phyloP scores from a whole-genome alignment of 2,113 vertebrate genomes.

The Dicerorhinus sumatrensis region DNA sequence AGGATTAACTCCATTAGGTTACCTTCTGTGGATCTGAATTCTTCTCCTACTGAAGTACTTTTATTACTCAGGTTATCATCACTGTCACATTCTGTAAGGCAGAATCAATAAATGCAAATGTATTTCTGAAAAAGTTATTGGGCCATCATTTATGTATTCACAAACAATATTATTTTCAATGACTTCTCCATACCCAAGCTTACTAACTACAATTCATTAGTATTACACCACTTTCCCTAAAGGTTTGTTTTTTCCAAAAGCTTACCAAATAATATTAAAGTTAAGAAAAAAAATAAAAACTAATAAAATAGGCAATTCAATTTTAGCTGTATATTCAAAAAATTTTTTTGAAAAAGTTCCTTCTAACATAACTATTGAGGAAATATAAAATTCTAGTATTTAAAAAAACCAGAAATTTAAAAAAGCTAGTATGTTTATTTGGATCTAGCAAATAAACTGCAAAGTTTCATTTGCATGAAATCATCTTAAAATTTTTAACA shows the following conservation, averaged over 20 bases:
- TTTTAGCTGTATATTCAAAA: background rate
- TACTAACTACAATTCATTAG: conserved; percentile 12
- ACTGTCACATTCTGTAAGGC: conserved; percentile 81
- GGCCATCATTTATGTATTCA: background rate
- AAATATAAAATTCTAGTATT: conserved; percentile 40
- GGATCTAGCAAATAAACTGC: background rate
- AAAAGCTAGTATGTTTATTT: conserved; percentile 1
- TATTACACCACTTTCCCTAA: background rate
- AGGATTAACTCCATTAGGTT: conserved; percentile 33
- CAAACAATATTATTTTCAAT: conserved; percentile 53
- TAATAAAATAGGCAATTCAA: conserved; percentile 8
- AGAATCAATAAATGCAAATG: conserved; percentile 65
- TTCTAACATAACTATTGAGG: background rate
- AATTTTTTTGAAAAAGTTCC: background rate
- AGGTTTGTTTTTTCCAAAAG: background rate
- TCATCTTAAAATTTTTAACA: background rate
- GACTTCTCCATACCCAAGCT: background rate
- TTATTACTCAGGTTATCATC: conserved; percentile 71
- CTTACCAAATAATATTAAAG: conserved; percentile 25
- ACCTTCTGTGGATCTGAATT: conserved; percentile 80
- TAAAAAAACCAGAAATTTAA: background rate
- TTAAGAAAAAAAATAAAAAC: background rate
- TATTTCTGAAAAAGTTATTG: conserved; percentile 40
- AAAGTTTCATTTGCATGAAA: conserved; percentile 22
- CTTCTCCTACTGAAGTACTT: conserved; percentile 63